These are phyloP conservation scores for Motacilla alba DNA, from an alignment of 2,113 vertebrate species.

Conservation along the genomic window DNA sequence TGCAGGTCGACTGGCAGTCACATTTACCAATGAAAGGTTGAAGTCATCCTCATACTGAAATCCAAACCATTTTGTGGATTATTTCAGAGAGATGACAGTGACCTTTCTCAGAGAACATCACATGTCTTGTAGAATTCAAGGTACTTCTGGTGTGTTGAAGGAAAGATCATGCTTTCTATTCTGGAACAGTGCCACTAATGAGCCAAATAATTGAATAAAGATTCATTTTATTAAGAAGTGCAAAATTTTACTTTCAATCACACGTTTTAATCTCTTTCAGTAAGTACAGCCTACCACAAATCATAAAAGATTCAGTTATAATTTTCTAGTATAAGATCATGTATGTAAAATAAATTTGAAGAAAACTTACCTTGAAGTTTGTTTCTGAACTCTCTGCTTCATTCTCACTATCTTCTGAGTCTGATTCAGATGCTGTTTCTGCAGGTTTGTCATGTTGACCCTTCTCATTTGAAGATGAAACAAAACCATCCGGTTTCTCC, in stretches of 20 bases:
- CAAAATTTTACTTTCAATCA: background rate
- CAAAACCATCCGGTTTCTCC: slow-evolving; percentile 85
- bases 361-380: slow-evolving; percentile 77
- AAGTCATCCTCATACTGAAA: background rate
- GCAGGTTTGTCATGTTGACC: background rate
- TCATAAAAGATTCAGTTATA: background rate
- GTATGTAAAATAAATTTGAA: background rate
- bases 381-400: slow-evolving; percentile 65
- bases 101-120: background rate
- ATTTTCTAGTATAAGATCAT: background rate
- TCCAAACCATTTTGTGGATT: background rate
- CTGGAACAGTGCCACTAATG: background rate
- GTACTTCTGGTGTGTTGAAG: background rate
- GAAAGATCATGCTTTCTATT: background rate
- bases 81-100: background rate
- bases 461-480: slow-evolving; percentile 56
- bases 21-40: background rate
- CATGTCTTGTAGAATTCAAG: background rate
- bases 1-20: background rate
- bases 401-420: slow-evolving; percentile 11
- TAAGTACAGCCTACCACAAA: background rate
- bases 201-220: background rate
- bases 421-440: slow-evolving; percentile 51
- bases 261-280: background rate
- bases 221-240: background rate